Evolutionary conservation across 2,888 invertebrate species (phyloP).

Genomic region (Melikaiella ostensackeni): DNA sequence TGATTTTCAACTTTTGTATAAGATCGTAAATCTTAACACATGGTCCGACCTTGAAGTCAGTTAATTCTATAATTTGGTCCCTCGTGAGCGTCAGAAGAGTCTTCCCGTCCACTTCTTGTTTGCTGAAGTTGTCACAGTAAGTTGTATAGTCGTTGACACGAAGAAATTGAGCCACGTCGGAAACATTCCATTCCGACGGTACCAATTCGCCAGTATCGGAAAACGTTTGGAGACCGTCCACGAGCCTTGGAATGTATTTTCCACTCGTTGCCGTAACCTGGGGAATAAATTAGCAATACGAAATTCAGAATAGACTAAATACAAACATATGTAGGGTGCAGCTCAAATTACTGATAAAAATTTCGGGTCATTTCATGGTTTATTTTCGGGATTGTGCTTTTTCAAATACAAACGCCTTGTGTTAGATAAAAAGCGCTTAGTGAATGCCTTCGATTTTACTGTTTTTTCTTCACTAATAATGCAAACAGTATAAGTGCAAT

Average conservation of each 20-base stretch:
- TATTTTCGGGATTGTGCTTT: too few species aligned
- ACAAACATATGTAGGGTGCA: background rate
- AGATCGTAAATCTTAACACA: conserved; percentile 95
- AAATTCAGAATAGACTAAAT: background rate
- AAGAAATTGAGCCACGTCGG: conserved; percentile 93
- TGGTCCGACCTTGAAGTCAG: conserved; percentile 96
- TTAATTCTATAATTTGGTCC: conserved; percentile 92
- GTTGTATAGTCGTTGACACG: conserved; percentile 89
- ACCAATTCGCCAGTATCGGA: conserved; percentile 79
- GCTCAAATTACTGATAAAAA: background rate
- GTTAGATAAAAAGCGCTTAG: too few species aligned
- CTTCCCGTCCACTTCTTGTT: conserved; percentile 89
- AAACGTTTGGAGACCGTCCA: conserved; percentile 78
- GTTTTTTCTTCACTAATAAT: too few species aligned
- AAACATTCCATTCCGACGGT: conserved; percentile 88
- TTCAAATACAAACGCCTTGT: too few species aligned
- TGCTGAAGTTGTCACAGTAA: conserved; percentile 81
- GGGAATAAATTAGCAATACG: conserved; percentile 47
- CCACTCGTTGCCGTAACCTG: conserved; percentile 78
- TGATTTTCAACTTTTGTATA: conserved; percentile 93
- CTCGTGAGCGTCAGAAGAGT: conserved; percentile 89
- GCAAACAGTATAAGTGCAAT: too few species aligned
- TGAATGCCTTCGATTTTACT: too few species aligned
- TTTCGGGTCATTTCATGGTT: background rate
- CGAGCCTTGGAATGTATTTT: conserved; percentile 80